phyloP scores from a whole-genome alignment of 2,888 invertebrate species.

The Julus scandinavius region DNA sequence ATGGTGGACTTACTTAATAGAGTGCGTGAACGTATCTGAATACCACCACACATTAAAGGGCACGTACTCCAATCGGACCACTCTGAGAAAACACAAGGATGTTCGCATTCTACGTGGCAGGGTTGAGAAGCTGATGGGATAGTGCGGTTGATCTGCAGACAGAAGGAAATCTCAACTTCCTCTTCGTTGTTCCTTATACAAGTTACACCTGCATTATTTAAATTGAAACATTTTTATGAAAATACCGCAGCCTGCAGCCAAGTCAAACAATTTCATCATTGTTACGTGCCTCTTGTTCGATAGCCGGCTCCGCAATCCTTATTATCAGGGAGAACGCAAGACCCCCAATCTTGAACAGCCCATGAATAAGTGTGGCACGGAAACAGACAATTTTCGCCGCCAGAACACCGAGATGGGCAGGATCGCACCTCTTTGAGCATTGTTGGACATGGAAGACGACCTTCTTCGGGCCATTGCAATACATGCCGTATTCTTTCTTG shows the following conservation, averaged over 20 bases:
- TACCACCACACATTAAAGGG: conserved; percentile 64
- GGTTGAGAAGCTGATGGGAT: conserved; percentile 53
- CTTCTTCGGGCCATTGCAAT: conserved; percentile 56
- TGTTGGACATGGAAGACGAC: conserved; percentile 55
- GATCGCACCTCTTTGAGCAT: conserved; percentile 55
- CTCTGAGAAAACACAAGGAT: conserved; percentile 68
- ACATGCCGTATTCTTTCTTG: conserved; percentile 55
- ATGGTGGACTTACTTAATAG: conserved; percentile 62
- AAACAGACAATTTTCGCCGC: conserved; percentile 51
- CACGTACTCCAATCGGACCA: conserved; percentile 69
- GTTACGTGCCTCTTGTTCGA: conserved; percentile 68
- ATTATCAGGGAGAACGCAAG: conserved; percentile 69
- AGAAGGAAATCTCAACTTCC: conserved; percentile 59
- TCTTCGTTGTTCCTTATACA: conserved; percentile 56
- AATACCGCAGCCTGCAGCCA: no score
- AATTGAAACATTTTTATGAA: neutral
- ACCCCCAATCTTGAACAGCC: conserved; percentile 67
- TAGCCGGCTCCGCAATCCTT: conserved; percentile 70
- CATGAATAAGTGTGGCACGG: conserved; percentile 56
- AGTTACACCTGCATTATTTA: conserved; percentile 54
- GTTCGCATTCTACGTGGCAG: conserved; percentile 63
- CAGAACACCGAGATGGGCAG: conserved; percentile 56
- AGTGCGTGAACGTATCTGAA: conserved; percentile 63
- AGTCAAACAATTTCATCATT: neutral
- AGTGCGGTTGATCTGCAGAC: conserved; percentile 58